Conservation (phyloP, 2,113 vertebrate species). For the Gambusia holbrooki region DNA sequence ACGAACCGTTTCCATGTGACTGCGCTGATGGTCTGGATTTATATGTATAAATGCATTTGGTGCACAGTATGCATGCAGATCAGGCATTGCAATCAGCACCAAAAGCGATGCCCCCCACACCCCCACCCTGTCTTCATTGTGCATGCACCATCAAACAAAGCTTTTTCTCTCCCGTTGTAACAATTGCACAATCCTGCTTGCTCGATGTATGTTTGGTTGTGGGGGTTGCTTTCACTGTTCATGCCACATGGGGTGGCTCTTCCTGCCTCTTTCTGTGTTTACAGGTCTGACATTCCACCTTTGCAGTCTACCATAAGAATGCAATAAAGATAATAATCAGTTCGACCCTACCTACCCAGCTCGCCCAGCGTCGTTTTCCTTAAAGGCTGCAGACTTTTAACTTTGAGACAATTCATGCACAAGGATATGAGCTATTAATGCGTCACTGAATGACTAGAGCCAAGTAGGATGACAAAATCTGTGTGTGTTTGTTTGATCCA, state of each 20-base stretch:
- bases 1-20: background rate
- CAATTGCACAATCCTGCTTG: conserved; percentile 56
- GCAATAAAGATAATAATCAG: conserved; percentile 67
- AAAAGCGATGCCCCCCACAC: conserved; percentile 36
- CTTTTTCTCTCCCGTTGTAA: background rate
- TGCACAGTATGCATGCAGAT: conserved; percentile 55
- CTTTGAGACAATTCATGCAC: too few relatives aligned
- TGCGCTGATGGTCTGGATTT: background rate
- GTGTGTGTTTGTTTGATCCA: conserved; percentile 28
- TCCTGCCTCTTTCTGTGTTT: conserved; percentile 56
- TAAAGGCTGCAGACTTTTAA: conserved; percentile 3
- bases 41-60: background rate
- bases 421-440: background rate
- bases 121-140: conserved; percentile 36
- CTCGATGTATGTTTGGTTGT: conserved; percentile 28
- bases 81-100: conserved; percentile 33
- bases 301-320: conserved; percentile 65
- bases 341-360: background rate
- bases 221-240: conserved; percentile 12
- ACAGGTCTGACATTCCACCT: conserved; percentile 71
- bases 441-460: background rate
- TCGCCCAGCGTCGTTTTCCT: conserved; percentile 28
- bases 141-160: conserved; percentile 60
- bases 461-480: too few relatives aligned
- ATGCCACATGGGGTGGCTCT: conserved; percentile 41